phyloP scores from a whole-genome alignment of 2,797 vertebrate species.

The Aplochiton taeniatus region DNA sequence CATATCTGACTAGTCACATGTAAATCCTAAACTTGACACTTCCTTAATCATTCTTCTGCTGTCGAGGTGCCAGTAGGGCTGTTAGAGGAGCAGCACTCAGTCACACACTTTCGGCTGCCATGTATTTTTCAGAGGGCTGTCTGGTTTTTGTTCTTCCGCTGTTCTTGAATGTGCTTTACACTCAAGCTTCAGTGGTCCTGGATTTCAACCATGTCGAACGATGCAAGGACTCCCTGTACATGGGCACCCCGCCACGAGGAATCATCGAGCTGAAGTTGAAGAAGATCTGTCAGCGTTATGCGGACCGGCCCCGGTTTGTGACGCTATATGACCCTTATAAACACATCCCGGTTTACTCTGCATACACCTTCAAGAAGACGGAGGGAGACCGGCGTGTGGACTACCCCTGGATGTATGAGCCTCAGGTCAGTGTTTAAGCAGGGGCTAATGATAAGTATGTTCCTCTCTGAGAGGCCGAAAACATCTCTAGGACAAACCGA shows the following conservation, averaged over 20 bases:
- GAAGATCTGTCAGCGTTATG: slow-evolving; percentile 72
- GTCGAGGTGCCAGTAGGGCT: slow-evolving; percentile 17
- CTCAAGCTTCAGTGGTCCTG: slow-evolving; percentile 57
- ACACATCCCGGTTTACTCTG: slow-evolving; percentile 72
- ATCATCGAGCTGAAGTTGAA: slow-evolving; percentile 46
- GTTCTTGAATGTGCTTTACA: slow-evolving; percentile 12
- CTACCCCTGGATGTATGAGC: slow-evolving; percentile 76
- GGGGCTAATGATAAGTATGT: too few relatives aligned
- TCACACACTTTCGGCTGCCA: neutral
- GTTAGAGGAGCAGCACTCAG: neutral
- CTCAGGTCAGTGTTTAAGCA: slow-evolving; percentile 58
- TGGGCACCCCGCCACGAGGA: slow-evolving; percentile 69
- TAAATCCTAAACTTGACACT: slow-evolving; percentile 38
- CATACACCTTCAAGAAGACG: slow-evolving; percentile 76
- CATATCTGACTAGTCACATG: slow-evolving; percentile 59
- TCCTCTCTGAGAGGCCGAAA: too few relatives aligned
- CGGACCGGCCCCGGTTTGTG: slow-evolving; percentile 66
- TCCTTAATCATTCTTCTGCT: slow-evolving; percentile 18
- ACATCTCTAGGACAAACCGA: too few relatives aligned
- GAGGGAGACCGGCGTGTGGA: slow-evolving; percentile 72
- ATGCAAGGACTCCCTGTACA: slow-evolving; percentile 76
- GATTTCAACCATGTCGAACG: slow-evolving; percentile 73
- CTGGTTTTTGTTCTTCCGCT: slow-evolving; percentile 24
- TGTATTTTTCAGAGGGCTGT: slow-evolving; percentile 12
- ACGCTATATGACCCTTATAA: slow-evolving; percentile 68